Percentiles rank a stretch among this genome's conserved stretches.
These are phyloP conservation scores for Phrynocephalus vlangalii DNA, from an alignment of 2,797 vertebrate genomes.

Conservation along the genomic window DNA sequence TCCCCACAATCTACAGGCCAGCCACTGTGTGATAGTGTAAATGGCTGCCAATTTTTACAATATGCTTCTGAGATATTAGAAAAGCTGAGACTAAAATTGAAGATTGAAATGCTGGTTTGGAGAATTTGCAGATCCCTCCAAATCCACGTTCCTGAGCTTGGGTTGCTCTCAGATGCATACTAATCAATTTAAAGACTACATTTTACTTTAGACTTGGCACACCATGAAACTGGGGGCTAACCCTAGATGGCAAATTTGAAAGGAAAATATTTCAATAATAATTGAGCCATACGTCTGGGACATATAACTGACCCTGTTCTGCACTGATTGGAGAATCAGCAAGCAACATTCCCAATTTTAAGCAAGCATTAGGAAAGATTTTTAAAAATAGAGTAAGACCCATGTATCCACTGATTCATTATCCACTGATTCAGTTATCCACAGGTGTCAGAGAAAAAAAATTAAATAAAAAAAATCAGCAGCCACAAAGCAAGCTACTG, in stretches of 20 bases:
- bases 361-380: neutral
- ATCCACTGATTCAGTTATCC: no score
- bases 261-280: neutral
- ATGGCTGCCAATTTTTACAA: neutral
- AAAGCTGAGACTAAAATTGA: neutral
- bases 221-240: neutral
- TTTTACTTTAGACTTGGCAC: neutral
- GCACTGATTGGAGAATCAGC: neutral
- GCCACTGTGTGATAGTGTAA: neutral
- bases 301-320: neutral
- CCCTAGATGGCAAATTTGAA: neutral
- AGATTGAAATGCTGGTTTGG: constrained; percentile 29
- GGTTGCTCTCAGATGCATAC: neutral
- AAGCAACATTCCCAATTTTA: no score
- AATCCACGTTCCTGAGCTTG: neutral
- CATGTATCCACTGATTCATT: no score
- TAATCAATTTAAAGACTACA: neutral
- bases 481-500: no score
- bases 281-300: neutral
- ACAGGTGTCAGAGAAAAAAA: no score
- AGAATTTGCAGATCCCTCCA: constrained; percentile 30
- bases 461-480: no score
- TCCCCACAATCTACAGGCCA: neutral
- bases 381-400: neutral
- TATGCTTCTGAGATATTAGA: constrained; percentile 27